Evolutionary conservation across 2,113 vertebrate species (phyloP).

Genomic region (Pao palembangensis): DNA sequence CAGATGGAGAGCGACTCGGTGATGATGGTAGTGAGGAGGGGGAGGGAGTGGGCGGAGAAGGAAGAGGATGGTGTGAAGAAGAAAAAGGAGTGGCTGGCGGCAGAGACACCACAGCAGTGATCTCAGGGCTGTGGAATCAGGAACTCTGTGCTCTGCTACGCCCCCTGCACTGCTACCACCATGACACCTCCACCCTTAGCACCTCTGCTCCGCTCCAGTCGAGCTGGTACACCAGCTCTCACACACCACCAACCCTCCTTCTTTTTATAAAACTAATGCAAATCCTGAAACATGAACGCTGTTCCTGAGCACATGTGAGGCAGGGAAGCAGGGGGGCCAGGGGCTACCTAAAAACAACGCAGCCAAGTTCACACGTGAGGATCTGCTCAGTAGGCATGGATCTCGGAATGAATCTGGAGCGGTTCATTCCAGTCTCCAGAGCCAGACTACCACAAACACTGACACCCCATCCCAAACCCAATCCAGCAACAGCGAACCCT

Average conservation of each 20-base stretch:
- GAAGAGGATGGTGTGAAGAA: conserved; percentile 50
- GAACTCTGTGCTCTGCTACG: conserved; percentile 54
- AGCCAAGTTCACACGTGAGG: conserved; percentile 42
- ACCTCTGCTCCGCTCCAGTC: conserved; percentile 51
- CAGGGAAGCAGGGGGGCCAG: conserved; percentile 43
- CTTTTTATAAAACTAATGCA: not conserved
- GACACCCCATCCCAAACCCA: conserved; percentile 32
- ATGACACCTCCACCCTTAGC: conserved; percentile 53
- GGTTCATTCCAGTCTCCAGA: conserved; percentile 42
- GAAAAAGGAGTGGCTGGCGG: conserved; percentile 61
- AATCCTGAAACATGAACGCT: too few relatives aligned
- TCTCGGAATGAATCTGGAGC: conserved; percentile 44
- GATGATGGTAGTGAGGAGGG: conserved; percentile 2
- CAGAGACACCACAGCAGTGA: conserved; percentile 63
- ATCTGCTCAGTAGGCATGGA: conserved; percentile 39
- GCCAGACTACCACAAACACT: conserved; percentile 35
- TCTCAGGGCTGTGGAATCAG: conserved; percentile 73
- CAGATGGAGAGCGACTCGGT: conserved; percentile 44
- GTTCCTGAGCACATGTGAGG: conserved; percentile 8
- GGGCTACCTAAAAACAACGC: conserved; percentile 52
- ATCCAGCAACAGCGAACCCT: conserved; percentile 53
- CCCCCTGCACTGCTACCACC: conserved; percentile 55
- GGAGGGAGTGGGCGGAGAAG: conserved; percentile 43
- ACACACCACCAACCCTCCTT: conserved; percentile 10
- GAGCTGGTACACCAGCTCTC: conserved; percentile 57